These are phyloP conservation scores for Tolmerus cingulatus DNA, from an alignment of 2,888 invertebrate genomes.

Conservation along the genomic window DNA sequence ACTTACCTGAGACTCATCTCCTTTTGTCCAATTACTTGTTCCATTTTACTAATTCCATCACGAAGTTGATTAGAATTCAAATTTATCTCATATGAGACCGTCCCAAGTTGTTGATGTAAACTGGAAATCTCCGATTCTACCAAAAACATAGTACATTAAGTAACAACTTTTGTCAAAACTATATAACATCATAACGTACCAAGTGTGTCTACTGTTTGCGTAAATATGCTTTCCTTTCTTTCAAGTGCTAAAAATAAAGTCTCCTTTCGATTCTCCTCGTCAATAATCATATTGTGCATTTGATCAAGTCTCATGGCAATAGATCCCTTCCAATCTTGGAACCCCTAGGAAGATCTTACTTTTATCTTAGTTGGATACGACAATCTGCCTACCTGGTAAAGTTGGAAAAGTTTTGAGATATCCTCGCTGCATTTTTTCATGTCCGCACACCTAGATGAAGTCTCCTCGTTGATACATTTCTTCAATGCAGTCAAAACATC, in stretches of 20 bases:
- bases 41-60: slow-evolving; percentile 31
- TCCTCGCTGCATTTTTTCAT: slow-evolving; percentile 67
- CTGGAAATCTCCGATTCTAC: slow-evolving; percentile 41
- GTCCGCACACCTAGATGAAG: slow-evolving; percentile 65
- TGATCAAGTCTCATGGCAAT: slow-evolving; percentile 43
- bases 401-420: slow-evolving; percentile 62
- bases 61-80: slow-evolving; percentile 12
- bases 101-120: slow-evolving; percentile 30
- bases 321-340: slow-evolving; percentile 46
- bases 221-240: slow-evolving; percentile 18
- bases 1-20: slow-evolving; percentile 36
- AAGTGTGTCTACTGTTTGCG: slow-evolving; percentile 10
- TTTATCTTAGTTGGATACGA: not conserved
- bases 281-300: slow-evolving; percentile 13
- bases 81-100: slow-evolving; percentile 32
- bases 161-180: not conserved
- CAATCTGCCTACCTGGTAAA: slow-evolving; percentile 62
- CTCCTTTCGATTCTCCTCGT: slow-evolving; percentile 44
- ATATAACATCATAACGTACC: not conserved
- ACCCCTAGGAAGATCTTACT: not conserved
- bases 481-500: slow-evolving; percentile 63
- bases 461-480: slow-evolving; percentile 66
- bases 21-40: slow-evolving; percentile 24
- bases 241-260: slow-evolving; percentile 9
- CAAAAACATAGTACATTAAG: not conserved